Percentiles rank a stretch among this genome's conserved stretches.
Conservation (phyloP, 2,888 invertebrate genomes). For the Prosapia bicincta region DNA sequence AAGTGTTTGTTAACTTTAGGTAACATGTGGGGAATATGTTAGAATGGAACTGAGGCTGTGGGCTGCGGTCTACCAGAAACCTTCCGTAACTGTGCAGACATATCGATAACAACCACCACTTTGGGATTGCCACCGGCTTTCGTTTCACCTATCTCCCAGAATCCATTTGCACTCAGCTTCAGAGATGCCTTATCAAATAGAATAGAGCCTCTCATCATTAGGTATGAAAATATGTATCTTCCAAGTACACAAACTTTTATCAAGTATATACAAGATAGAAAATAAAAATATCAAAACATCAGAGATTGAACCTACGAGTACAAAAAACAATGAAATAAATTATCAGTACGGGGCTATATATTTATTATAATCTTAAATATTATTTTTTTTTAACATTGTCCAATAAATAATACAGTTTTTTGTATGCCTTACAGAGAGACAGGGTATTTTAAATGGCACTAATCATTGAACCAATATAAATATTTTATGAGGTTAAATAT, state of each 20-base stretch:
- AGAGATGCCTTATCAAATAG: constrained; percentile 62
- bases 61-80: constrained; percentile 91
- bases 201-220: constrained; percentile 70
- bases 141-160: constrained; percentile 49
- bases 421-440: no score
- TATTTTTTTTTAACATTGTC: no score
- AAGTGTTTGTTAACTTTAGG: constrained; percentile 48
- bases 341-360: no score
- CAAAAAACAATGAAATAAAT: no score
- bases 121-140: constrained; percentile 66
- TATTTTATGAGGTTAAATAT: no score
- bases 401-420: no score
- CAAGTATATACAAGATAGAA: no score
- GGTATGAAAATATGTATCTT: constrained; percentile 54
- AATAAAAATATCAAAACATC: no score
- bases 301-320: no score
- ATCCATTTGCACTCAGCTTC: constrained; percentile 75
- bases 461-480: no score
- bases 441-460: no score
- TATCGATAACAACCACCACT: constrained; percentile 75
- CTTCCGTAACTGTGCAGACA: constrained; percentile 87
- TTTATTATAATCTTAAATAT: no score
- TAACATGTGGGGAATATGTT: constrained; percentile 88
- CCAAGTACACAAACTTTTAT: neutral
- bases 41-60: constrained; percentile 80